Evolutionary conservation across 2,797 vertebrate species (phyloP).

Genomic region (Sebastes steindachneri): DNA sequence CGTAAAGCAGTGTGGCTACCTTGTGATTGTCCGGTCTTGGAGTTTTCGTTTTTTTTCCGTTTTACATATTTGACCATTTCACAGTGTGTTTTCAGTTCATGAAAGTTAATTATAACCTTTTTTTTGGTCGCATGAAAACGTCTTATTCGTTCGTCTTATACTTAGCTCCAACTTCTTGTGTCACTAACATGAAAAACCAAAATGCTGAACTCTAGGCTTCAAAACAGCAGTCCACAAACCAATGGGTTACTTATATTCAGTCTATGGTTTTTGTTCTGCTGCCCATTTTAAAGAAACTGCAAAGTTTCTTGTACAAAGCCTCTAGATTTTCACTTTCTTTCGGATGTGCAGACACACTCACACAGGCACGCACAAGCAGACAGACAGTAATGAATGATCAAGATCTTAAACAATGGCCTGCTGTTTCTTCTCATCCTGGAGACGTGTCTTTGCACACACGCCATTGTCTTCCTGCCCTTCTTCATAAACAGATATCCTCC

Average conservation of each 20-base stretch:
- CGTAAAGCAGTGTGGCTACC: background rate
- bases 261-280: background rate
- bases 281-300: background rate
- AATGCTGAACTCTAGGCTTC: background rate
- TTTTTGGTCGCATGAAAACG: background rate
- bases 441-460: slow-evolving; percentile 43
- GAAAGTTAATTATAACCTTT: background rate
- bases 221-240: background rate
- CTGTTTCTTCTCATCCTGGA: slow-evolving; percentile 60
- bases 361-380: background rate
- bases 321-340: slow-evolving; percentile 20
- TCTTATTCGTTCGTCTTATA: background rate
- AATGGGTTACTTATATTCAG: background rate
- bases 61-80: background rate
- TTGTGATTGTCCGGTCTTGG: background rate
- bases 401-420: slow-evolving; percentile 59
- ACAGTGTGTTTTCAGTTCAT: background rate
- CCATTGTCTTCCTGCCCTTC: slow-evolving; percentile 63
- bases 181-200: background rate
- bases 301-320: background rate
- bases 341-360: background rate
- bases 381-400: slow-evolving; percentile 44
- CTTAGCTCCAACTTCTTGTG: background rate
- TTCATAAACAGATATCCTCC: slow-evolving; percentile 58
- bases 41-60: background rate